Evolutionary conservation across 2,797 vertebrate genomes (phyloP), one percentile per base, ranked within the genome.

Genomic region (Lophura swinhoii): DNA sequence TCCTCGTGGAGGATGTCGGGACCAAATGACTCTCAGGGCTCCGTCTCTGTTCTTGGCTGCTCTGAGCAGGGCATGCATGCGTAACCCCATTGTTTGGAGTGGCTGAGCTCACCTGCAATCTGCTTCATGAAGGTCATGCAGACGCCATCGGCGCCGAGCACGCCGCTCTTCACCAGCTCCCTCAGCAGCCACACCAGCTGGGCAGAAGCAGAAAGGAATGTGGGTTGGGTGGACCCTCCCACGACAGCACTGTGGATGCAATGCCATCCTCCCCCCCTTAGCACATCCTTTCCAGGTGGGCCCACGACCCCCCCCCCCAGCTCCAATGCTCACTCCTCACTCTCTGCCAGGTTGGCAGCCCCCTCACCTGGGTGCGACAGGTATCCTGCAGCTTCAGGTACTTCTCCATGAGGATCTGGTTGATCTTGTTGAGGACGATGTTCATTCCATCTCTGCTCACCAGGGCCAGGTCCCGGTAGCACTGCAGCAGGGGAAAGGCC

Each of bases 61-160:
- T 60, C 60, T 26, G 39, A 8, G 58, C 70, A 8, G 35, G 48
- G 48, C 22, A 13, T 7, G 46, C 22, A 13, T 7, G 4, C n/a
- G 8, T 0, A 20, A 56, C 73, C 5, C 41, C 15, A 2, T 3
- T 35, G 14, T 35, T 9, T 3, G 5, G 39, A 26, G 46, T 5
- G 49, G 51, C 51, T 29, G 51, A 53, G 51, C 51, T 29, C 51
- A 53, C 51, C 51, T 53, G 51, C 51, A 10, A 99, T 99, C 97
- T 99, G 99, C 86, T 99, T 99, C 98, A 99, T 98, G 93, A 99
- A 98, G 4, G 99, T 99, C 99, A 99, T 99, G 84, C 99, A 98
- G 35, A 99, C 99, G 0, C 99, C 99, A 0, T 99, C 99, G 0
- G 98, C 98, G 22, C 99, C 99, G 4, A 99, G 97, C 68, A 99